These are phyloP conservation scores for Aspidoscelis tigris DNA, from an alignment of 2,113 vertebrate genomes.

Conservation along the genomic window DNA sequence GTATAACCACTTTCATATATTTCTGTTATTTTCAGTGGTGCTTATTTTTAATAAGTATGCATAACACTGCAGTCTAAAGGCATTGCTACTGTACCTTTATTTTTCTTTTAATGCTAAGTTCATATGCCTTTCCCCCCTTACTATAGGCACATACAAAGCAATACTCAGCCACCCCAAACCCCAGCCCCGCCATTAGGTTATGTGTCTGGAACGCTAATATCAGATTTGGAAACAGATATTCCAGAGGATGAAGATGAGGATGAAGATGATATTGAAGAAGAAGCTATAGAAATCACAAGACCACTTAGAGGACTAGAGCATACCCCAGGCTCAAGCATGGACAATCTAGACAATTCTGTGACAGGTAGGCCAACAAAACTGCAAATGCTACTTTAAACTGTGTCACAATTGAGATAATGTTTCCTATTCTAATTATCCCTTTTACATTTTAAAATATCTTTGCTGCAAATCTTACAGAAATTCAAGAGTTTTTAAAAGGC, in stretches of 20 bases:
- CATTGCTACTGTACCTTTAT: background rate
- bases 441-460: conserved; percentile 77
- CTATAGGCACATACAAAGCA: conserved; percentile 94
- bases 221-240: conserved; percentile 96
- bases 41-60: background rate
- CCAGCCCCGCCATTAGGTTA: conserved; percentile 95
- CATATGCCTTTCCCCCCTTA: conserved; percentile 3
- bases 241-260: conserved; percentile 91
- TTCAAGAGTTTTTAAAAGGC: conserved; percentile 92
- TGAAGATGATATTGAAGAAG: conserved; percentile 91
- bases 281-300: conserved; percentile 89
- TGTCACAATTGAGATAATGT: conserved; percentile 51
- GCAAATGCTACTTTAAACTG: conserved; percentile 60
- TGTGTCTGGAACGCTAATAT: conserved; percentile 94
- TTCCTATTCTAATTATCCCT: conserved; percentile 70
- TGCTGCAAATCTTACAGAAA: conserved; percentile 88
- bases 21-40: conserved; percentile 18
- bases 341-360: conserved; percentile 97
- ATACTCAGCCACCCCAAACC: conserved; percentile 91
- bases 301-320: conserved; percentile 90
- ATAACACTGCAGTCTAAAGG: background rate
- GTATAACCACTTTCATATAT: background rate
- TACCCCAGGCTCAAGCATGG: conserved; percentile 96
- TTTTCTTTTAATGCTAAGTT: background rate
- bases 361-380: conserved; percentile 82